phyloP scores from a whole-genome alignment of 2,888 invertebrate genomes.

The Unio delphinus region DNA sequence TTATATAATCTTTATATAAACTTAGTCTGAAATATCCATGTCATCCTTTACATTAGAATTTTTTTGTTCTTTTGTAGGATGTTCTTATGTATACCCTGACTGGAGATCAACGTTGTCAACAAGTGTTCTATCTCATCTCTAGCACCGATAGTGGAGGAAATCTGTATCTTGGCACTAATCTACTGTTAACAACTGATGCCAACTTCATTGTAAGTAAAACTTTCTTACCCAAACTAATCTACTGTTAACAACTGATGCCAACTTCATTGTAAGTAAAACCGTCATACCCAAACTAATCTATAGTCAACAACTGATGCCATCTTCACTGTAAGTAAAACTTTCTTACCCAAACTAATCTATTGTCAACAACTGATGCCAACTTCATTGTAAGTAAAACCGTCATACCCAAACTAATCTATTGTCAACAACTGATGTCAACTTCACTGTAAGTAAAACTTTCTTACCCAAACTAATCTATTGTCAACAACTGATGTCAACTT shows the following conservation, averaged over 20 bases:
- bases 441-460: conserved; percentile 21
- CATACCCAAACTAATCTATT: conserved; percentile 14
- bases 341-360: conserved; percentile 29
- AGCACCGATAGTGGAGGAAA: conserved; percentile 15
- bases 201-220: conserved; percentile 16
- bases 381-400: conserved; percentile 14
- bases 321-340: conserved; percentile 16
- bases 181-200: conserved; percentile 13
- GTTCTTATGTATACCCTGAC: conserved; percentile 35
- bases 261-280: conserved; percentile 17
- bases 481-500: conserved; percentile 11
- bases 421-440: conserved; percentile 10
- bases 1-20: too few species aligned
- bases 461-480: conserved; percentile 25
- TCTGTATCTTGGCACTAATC: conserved; percentile 11
- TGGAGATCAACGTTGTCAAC: conserved; percentile 34
- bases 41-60: too few species aligned
- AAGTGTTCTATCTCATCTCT: conserved; percentile 37
- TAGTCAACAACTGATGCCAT: conserved; percentile 9
- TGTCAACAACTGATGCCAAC: conserved; percentile 9
- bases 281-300: too few species aligned
- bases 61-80: conserved; percentile 41
- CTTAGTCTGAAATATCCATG: too few species aligned
- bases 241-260: conserved; percentile 8
- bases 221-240: too few species aligned